Base-by-base conservation (phyloP, 1,140 invertebrate species). In the Drosophila sp. region DNA sequence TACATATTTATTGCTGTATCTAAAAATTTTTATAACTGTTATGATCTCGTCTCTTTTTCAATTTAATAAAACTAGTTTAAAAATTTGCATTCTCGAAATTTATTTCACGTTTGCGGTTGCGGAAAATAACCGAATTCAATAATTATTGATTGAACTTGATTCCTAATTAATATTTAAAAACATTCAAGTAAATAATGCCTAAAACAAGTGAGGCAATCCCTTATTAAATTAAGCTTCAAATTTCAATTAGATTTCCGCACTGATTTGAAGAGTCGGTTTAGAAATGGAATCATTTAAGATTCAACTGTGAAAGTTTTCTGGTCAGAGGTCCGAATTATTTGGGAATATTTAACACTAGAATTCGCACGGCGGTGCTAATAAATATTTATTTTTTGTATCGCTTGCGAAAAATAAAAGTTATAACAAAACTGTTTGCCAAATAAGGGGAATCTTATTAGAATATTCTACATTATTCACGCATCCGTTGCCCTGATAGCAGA, bases 281-380 rank as follows among this genome's bases (percentile, higher is more conserved):
- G 13, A 18, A 13, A 34, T 51, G 36, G 43, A 69, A 4, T 69
- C 36, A 51, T 13, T 11, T 6, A 0, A 3, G 4, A 11, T 16
- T 29, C 5, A 25, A 9, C 29, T 7, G 32, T 36, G 43, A 61
- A 48, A 59, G 32, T 32, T 8, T 16, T 4, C 40, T 4, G 13
- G 0, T 2, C 5, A 9, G 8, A 48, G 14, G 9, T 51, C 18
- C 29, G 14, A n/a, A 16, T 38, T 13, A 14, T 36, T 27, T 54
- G 4, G 13, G 16, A 46, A 48, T 7, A 18, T 11, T 29, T 3
- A 18, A 27, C 8, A 27, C 6, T 21, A 46, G 36, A 66, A 46
- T 34, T 71, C 67, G 32, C 67, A 71, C n/a, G 9, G 1, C 6
- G 5, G 14, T 63, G 66, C 38, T 63, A 70, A 70, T 63, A 21